Evolutionary conservation across 2,888 invertebrate species (phyloP), one percentile per base, ranked within the genome.

Genomic region (Catocala fraxini): DNA sequence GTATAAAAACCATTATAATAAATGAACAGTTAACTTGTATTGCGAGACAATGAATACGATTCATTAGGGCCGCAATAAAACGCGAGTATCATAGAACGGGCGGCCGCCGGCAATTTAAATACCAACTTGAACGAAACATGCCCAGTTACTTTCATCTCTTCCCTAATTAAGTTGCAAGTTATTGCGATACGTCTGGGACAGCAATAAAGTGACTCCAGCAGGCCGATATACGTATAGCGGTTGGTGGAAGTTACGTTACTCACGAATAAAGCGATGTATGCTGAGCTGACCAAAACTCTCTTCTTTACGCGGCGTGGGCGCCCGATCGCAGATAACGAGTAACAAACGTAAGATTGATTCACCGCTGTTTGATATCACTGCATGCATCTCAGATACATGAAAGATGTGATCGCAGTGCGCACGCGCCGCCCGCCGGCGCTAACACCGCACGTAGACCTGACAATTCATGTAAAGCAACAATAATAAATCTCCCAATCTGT

Each of bases 271-370:
- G 80, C 75, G 80, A 79, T 80, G 79, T 71, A 74, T 66, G 80
- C 72, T 77, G 78, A 79, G 80, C 82, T 80, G 80, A 81, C 80
- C 83, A 84, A 82, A 83, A 82, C 75, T 73, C 82, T 84, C 51
- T 85, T 82, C 78, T 75, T 83, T 74, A 78, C 72, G 72, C 73
- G 71, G 80, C 82, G 88, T 88, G 85, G 87, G 87, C 86, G 85
- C 79, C 79, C 63, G 90, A 92, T 91, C 81, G 66, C 45, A 85
- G 92, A 92, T 92, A 91, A 89, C 82, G 83, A 84, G 81, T 75
- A 79, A 72, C 81, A 82, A 83, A 79, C 80, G 82, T 79, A 88
- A 92, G 91, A 93, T 93, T 92, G 91, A 93, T 93, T 92, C 91
- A 89, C 88, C 83, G 85, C 87, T 83, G 80, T 79, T 79, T 79